These are phyloP conservation scores for Labia minor DNA, from an alignment of 2,888 invertebrate species.

Conservation along the genomic window DNA sequence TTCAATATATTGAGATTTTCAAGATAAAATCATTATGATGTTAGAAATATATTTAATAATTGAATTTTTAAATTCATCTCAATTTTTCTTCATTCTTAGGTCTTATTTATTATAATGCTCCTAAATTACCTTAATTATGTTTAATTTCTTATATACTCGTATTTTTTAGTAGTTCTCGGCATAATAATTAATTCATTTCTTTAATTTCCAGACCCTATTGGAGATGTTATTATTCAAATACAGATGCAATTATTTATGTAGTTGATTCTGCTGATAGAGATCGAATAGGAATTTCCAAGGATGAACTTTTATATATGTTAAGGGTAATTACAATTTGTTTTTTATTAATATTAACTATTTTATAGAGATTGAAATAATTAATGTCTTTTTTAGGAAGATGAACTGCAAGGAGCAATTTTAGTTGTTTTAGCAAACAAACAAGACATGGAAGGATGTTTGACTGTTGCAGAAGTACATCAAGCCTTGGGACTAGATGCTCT, in stretches of 20 bases:
- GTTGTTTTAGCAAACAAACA: constrained; percentile 98
- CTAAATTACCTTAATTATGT: too few species aligned
- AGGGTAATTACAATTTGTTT: constrained; percentile 51
- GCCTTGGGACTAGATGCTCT: constrained; percentile 88
- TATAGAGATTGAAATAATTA: not conserved
- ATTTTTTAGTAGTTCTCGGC: too few species aligned
- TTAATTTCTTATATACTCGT: too few species aligned
- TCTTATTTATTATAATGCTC: too few species aligned
- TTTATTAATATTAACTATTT: constrained; percentile 8
- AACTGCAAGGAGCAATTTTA: constrained; percentile 86
- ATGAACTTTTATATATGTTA: constrained; percentile 93
- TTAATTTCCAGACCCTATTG: constrained; percentile 79
- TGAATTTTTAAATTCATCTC: too few species aligned
- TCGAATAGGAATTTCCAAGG: constrained; percentile 97
- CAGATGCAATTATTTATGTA: constrained; percentile 99
- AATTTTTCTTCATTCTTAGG: too few species aligned
- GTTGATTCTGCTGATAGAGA: constrained; percentile 98
- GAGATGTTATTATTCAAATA: constrained; percentile 99
- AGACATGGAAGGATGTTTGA: constrained; percentile 96
- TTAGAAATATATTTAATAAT: too few species aligned
- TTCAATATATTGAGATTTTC: too few species aligned
- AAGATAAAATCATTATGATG: too few species aligned
- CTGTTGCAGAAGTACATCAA: constrained; percentile 92
- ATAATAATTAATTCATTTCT: constrained; percentile 20
- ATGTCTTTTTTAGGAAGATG: constrained; percentile 68